Conservation (phyloP, 2,113 vertebrate species). For the Brienomyrus longianalis region DNA sequence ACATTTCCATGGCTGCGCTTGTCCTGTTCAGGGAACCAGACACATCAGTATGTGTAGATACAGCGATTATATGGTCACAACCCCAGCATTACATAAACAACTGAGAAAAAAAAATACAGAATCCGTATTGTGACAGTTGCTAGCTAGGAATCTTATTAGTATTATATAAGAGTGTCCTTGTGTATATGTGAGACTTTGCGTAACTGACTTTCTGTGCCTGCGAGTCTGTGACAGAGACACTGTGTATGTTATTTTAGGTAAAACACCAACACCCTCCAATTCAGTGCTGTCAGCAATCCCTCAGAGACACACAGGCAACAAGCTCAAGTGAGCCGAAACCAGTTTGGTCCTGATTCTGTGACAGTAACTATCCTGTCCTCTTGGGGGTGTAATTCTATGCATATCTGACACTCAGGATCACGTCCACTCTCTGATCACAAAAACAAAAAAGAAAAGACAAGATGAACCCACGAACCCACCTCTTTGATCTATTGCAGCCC, state of each 20-base stretch:
- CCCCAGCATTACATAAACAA: background rate
- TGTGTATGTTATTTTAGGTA: background rate
- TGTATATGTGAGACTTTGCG: background rate
- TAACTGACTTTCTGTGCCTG: background rate
- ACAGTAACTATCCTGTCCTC: background rate
- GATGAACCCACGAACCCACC: slow-evolving; percentile 26
- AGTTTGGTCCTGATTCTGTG: background rate
- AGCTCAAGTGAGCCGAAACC: background rate
- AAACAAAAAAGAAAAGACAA: slow-evolving; percentile 25
- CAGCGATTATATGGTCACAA: background rate
- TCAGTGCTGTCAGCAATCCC: background rate
- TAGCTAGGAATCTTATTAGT: background rate
- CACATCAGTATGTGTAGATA: background rate
- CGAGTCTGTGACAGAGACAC: background rate
- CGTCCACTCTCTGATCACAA: background rate
- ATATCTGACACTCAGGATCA: background rate
- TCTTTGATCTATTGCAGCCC: slow-evolving; percentile 29
- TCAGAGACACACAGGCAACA: background rate
- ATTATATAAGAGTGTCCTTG: background rate
- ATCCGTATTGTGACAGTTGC: background rate
- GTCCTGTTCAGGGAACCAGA: background rate
- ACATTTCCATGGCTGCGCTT: background rate
- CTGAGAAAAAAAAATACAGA: background rate
- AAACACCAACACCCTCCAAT: background rate
- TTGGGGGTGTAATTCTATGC: background rate